Percentiles rank a stretch among this genome's conserved stretches.
Conservation (phyloP, 2,888 invertebrate genomes). For the Volucella inflata region DNA sequence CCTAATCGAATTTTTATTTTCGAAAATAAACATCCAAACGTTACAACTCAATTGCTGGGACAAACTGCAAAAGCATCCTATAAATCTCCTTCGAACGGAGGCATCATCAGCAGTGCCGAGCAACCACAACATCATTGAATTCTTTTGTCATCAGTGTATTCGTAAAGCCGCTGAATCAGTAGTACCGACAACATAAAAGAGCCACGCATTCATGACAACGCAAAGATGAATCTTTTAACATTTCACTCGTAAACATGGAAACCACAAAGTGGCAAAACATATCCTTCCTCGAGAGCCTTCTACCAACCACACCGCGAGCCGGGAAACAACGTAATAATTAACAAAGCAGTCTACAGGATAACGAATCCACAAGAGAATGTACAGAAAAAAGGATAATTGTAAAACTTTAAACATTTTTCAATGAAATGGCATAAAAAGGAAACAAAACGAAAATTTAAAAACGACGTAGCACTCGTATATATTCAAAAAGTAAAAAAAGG, state of each 20-base stretch:
- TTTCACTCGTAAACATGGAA: conserved; percentile 52
- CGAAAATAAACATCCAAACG: conserved; percentile 11
- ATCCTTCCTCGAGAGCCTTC: conserved; percentile 44
- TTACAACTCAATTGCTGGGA: conserved; percentile 24
- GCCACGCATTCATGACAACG: conserved; percentile 36
- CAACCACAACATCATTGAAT: conserved; percentile 63
- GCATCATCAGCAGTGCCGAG: background rate
- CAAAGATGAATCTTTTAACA: conserved; percentile 46
- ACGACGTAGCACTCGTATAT: no score
- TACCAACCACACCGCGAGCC: conserved; percentile 25
- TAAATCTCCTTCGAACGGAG: conserved; percentile 34
- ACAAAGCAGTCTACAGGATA: conserved; percentile 57
- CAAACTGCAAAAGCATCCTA: conserved; percentile 20
- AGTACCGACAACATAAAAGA: conserved; percentile 23
- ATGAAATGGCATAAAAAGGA: conserved; percentile 43
- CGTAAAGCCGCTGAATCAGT: conserved; percentile 41
- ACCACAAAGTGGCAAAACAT: conserved; percentile 67
- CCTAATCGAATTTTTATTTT: conserved; percentile 41
- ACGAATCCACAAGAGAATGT: conserved; percentile 41
- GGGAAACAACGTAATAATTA: conserved; percentile 57
- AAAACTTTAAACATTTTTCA: conserved; percentile 71
- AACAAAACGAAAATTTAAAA: background rate
- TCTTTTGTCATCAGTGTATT: conserved; percentile 21
- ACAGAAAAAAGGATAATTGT: conserved; percentile 58
- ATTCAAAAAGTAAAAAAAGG: background rate